Evolutionary conservation across 2,888 invertebrate genomes (phyloP).

Genomic region (Protophormia terraenovae): DNA sequence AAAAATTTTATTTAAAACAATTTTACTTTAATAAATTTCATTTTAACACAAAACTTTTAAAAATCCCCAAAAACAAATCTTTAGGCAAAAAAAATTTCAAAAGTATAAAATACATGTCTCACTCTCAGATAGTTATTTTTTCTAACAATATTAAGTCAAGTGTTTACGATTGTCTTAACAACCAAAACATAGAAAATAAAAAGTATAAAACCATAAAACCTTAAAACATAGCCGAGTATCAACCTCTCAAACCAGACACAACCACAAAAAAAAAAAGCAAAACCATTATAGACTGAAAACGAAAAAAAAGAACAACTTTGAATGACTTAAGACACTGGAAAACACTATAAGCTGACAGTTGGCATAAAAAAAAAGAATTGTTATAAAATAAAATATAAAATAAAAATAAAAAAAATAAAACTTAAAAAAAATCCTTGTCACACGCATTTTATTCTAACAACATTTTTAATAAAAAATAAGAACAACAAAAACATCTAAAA

Average conservation of each 20-base stretch:
- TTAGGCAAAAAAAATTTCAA: neutral
- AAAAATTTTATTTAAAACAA: neutral
- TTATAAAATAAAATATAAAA: neutral
- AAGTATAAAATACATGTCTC: neutral
- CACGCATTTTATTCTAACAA: constrained; percentile 13
- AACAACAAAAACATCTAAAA: neutral
- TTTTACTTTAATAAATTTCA: neutral
- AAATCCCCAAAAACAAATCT: neutral
- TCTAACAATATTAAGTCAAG: constrained; percentile 8
- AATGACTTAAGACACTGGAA: constrained; percentile 35
- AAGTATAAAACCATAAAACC: neutral
- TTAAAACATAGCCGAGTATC: neutral
- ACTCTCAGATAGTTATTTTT: neutral
- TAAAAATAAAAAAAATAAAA: no score
- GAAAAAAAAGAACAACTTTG: neutral
- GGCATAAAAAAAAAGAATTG: neutral
- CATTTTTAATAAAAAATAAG: neutral
- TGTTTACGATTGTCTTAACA: constrained; percentile 29
- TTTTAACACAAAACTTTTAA: neutral
- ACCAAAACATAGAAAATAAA: neutral
- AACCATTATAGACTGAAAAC: neutral
- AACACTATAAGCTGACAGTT: constrained; percentile 36
- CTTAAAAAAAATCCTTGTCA: no score
- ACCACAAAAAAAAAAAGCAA: neutral
- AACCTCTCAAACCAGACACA: neutral